Evolutionary conservation across 2,113 vertebrate species (phyloP).

Genomic region (Fulica atra): DNA sequence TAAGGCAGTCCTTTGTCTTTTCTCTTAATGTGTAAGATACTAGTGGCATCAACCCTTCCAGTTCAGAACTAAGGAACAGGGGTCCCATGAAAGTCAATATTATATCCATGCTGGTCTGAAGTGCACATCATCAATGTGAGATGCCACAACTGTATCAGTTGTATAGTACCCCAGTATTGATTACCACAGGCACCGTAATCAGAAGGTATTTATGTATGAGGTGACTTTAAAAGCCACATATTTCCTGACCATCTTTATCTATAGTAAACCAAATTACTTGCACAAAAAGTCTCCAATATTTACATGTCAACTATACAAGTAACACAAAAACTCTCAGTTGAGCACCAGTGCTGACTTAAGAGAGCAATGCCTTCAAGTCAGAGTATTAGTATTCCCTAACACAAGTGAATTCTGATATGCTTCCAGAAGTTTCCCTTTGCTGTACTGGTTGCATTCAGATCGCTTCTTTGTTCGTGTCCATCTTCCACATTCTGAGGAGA

Average conservation of each 20-base stretch:
- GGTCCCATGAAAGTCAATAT: neutral
- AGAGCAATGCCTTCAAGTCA: neutral
- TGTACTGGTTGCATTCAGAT: neutral
- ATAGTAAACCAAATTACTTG: neutral
- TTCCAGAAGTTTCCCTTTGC: neutral
- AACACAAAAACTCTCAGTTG: slow-evolving; percentile 6
- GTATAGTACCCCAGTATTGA: neutral
- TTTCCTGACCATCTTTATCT: slow-evolving; percentile 5
- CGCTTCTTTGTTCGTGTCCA: neutral
- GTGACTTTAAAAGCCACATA: neutral
- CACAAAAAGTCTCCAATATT: neutral
- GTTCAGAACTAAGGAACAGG: neutral
- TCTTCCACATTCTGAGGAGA: neutral
- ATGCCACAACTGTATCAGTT: neutral
- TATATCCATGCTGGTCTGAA: neutral
- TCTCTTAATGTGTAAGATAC: neutral
- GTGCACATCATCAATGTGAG: neutral
- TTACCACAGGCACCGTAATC: neutral
- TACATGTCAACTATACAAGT: neutral
- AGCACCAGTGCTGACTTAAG: slow-evolving; percentile 44
- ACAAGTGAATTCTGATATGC: neutral
- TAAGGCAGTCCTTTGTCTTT: neutral
- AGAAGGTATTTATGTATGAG: neutral
- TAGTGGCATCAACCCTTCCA: neutral
- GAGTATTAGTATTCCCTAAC: slow-evolving; percentile 43